A percentile compares a stretch with the other conserved stretches of the same genome.
Evolutionary conservation across 1,140 invertebrate genomes (phyloP).

Genomic region (Sminthurinus signatus): DNA sequence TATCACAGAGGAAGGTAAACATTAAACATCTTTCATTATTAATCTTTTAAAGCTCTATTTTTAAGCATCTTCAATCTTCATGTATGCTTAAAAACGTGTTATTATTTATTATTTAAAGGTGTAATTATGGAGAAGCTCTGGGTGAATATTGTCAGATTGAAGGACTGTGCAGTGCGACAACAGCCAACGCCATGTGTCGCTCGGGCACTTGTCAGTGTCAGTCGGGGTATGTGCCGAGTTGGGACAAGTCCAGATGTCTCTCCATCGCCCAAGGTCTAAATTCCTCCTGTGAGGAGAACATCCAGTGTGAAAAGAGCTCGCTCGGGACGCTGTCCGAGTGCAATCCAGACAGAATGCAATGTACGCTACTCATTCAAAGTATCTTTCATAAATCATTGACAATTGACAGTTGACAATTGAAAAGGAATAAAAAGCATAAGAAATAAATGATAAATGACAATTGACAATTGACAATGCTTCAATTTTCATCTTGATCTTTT

Average conservation of each 20-base stretch:
- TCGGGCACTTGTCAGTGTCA: conserved; percentile 34
- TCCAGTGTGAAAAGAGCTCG: conserved; percentile 38
- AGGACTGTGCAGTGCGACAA: conserved; percentile 35
- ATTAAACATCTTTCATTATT: conserved; percentile 1
- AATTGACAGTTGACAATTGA: too few species aligned
- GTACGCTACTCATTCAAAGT: too few species aligned
- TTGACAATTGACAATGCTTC: too few species aligned
- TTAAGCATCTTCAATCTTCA: too few species aligned
- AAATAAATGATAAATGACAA: too few species aligned
- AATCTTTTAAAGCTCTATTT: conserved; percentile 26
- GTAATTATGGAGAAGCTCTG: conserved; percentile 31
- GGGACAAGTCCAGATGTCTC: conserved; percentile 39
- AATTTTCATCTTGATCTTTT: too few species aligned
- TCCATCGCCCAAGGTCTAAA: conserved; percentile 33
- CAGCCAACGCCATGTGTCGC: conserved; percentile 29
- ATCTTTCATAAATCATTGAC: too few species aligned
- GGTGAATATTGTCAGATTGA: conserved; percentile 42
- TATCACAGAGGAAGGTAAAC: conserved; percentile 40
- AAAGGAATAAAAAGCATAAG: too few species aligned
- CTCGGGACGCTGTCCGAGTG: conserved; percentile 39
- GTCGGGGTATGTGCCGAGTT: conserved; percentile 28
- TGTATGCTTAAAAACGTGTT: too few species aligned
- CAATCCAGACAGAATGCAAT: conserved; percentile 39
- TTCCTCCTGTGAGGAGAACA: conserved; percentile 39
- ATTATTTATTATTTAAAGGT: conserved; percentile 23